Conservation (phyloP, 2,888 invertebrate genomes). For the Callosobruchus maculatus region DNA sequence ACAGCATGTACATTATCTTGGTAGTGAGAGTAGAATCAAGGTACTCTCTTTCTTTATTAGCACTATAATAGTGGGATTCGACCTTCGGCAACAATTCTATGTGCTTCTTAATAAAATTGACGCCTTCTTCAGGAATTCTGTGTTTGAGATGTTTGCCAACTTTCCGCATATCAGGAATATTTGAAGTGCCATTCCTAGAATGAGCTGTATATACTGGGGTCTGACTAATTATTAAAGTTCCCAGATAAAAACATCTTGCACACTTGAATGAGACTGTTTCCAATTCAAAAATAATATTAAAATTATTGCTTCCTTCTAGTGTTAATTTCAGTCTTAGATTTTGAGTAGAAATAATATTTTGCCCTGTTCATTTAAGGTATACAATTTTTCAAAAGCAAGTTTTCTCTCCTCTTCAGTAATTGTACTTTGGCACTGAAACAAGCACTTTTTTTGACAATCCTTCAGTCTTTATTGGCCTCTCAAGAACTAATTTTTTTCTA, state of each 20-base stretch:
- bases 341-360: conserved; percentile 10
- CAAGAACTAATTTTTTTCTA: too few species aligned
- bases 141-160: conserved; percentile 12
- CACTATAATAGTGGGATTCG: conserved; percentile 12
- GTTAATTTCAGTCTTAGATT: conserved; percentile 14
- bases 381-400: not conserved
- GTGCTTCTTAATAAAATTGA: conserved; percentile 13
- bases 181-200: conserved; percentile 11
- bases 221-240: conserved; percentile 14
- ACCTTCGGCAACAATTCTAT: conserved; percentile 10
- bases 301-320: conserved; percentile 15
- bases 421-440: not conserved
- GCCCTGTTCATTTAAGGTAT: conserved; percentile 3
- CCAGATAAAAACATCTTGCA: conserved; percentile 10
- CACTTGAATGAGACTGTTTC: conserved; percentile 14
- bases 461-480: too few species aligned
- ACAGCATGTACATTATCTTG: conserved; percentile 22
- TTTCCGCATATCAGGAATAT: conserved; percentile 11
- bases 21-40: conserved; percentile 19
- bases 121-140: conserved; percentile 8
- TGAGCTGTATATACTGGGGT: conserved; percentile 14
- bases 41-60: conserved; percentile 15
- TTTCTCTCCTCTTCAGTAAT: conserved; percentile 3
- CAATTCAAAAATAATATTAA: conserved; percentile 12
- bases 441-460: too few species aligned